Conservation (phyloP, 2,797 vertebrate genomes). For the Rhyacichthys aspro region DNA sequence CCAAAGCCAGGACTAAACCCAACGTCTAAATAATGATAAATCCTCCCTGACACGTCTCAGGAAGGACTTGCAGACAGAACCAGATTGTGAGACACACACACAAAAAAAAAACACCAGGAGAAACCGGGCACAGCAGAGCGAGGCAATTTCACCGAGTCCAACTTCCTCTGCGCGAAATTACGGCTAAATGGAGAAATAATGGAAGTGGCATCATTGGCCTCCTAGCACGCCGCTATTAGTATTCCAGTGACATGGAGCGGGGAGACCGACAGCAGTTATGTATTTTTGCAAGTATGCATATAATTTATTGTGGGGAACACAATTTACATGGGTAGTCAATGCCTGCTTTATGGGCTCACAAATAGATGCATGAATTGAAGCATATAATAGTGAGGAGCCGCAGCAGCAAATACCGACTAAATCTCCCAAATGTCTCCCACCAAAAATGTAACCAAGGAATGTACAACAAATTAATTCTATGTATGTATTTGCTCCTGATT, state of each 20-base stretch:
- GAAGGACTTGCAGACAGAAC: slow-evolving; percentile 32
- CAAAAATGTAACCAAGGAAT: slow-evolving; percentile 98
- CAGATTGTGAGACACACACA: slow-evolving; percentile 35
- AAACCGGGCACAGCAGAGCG: slow-evolving; percentile 26
- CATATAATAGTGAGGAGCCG: slow-evolving; percentile 98
- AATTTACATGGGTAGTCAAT: slow-evolving; percentile 99
- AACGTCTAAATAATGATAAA: no score
- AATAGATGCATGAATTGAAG: slow-evolving; percentile 99
- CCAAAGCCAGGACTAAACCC: background rate
- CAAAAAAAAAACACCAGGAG: slow-evolving; percentile 10
- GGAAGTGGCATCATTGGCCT: slow-evolving; percentile 73
- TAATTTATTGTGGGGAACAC: slow-evolving; percentile 99
- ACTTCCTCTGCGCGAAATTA: slow-evolving; percentile 73
- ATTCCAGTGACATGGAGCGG: slow-evolving; percentile 89
- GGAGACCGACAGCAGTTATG: slow-evolving; percentile 93
- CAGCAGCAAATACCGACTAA: slow-evolving; percentile 98
- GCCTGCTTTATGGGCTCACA: slow-evolving; percentile 99
- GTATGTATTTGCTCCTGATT: slow-evolving; percentile 98
- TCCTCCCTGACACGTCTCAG: background rate
- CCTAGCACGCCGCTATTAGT: slow-evolving; percentile 87
- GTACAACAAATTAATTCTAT: slow-evolving; percentile 98
- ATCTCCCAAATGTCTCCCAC: slow-evolving; percentile 95
- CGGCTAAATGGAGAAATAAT: slow-evolving; percentile 77
- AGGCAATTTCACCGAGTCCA: slow-evolving; percentile 66
- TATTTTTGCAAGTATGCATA: slow-evolving; percentile 99